phyloP scores from a whole-genome alignment of 2,113 vertebrate species.

The Myrmecophaga tridactyla region DNA sequence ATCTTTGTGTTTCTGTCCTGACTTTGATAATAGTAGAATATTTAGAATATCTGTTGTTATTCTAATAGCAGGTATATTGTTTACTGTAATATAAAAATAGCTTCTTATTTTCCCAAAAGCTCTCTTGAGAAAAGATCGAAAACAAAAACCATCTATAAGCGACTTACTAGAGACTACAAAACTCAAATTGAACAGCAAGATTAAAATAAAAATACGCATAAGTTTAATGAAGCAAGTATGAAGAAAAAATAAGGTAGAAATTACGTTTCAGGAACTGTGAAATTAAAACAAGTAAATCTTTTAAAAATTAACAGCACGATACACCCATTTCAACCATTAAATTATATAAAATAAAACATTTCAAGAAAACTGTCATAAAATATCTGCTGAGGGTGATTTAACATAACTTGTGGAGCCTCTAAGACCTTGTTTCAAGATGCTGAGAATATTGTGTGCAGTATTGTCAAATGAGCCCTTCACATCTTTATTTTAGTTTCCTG shows the following conservation, averaged over 20 bases:
- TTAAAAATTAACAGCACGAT: no score
- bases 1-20: not conserved
- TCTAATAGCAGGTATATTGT: not conserved
- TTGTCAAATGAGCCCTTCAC: not conserved
- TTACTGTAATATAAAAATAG: not conserved
- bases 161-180: not conserved
- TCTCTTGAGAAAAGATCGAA: not conserved
- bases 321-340: no score
- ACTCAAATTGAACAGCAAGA: not conserved
- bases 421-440: not conserved
- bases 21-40: not conserved
- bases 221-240: no score
- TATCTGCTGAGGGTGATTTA: not conserved
- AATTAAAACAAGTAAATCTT: no score
- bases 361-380: not conserved
- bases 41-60: not conserved
- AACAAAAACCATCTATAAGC: not conserved
- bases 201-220: no score
- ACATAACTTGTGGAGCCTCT: not conserved
- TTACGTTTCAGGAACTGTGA: no score
- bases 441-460: not conserved
- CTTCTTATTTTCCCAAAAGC: not conserved
- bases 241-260: no score
- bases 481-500: not conserved
- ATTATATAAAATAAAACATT: not conserved